phyloP scores from a whole-genome alignment of 2,888 invertebrate genomes.

The Caradrina kadenii region DNA sequence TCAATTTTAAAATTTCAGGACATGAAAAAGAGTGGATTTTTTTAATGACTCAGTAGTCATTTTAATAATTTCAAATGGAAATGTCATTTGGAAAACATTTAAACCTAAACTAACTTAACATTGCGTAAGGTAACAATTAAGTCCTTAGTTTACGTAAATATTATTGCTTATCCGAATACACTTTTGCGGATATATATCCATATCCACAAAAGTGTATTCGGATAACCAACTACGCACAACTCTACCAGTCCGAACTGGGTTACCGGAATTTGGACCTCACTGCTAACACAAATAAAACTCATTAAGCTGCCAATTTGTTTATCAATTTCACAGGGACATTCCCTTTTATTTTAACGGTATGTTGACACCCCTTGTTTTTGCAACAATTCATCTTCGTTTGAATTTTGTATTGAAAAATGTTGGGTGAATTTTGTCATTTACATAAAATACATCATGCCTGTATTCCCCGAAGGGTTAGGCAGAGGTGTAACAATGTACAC shows the following conservation, averaged over 20 bases:
- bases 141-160: neutral
- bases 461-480: too few species aligned
- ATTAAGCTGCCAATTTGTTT: slow-evolving; percentile 79
- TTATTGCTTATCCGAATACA: neutral
- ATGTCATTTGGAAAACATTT: too few species aligned
- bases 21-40: neutral
- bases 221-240: slow-evolving; percentile 32
- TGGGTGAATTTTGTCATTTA: slow-evolving; percentile 18
- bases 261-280: slow-evolving; percentile 76
- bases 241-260: slow-evolving; percentile 67
- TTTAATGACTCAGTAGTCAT: neutral
- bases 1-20: neutral
- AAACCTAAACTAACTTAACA: too few species aligned
- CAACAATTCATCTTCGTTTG: slow-evolving; percentile 59
- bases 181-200: slow-evolving; percentile 13
- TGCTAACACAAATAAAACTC: slow-evolving; percentile 76
- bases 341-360: slow-evolving; percentile 58
- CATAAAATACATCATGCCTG: slow-evolving; percentile 15
- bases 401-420: slow-evolving; percentile 39
- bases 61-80: neutral
- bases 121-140: neutral
- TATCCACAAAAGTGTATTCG: too few species aligned
- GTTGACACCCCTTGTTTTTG: slow-evolving; percentile 50
- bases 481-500: too few species aligned
- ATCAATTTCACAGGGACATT: slow-evolving; percentile 70